Conservation (phyloP, 2,113 vertebrate species). For the Tachysurus fulvidraco region DNA sequence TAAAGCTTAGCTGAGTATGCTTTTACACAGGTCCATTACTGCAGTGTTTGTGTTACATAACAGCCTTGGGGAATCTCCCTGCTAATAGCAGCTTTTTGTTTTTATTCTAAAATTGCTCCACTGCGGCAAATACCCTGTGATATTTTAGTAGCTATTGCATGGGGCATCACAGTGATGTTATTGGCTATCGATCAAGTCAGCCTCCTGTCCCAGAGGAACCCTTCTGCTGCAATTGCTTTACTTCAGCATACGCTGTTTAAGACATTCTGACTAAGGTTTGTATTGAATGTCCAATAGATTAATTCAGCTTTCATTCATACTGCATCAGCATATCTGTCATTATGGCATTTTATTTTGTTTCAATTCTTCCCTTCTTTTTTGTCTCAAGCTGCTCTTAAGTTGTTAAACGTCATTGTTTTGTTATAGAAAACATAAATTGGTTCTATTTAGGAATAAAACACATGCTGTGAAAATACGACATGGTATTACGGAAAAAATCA, state of each 20-base stretch:
- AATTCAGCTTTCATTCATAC: not conserved
- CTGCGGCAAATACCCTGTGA: constrained; percentile 3
- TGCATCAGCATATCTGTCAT: not conserved
- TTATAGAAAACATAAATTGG: not conserved
- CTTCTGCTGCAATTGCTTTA: constrained; percentile 26
- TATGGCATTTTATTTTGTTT: not conserved
- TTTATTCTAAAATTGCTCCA: not conserved
- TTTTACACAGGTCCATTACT: not conserved
- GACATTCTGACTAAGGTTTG: not conserved
- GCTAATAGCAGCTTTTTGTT: not conserved
- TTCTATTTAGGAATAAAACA: not conserved
- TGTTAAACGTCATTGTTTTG: not conserved
- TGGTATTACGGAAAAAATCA: not conserved
- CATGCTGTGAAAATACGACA: not conserved
- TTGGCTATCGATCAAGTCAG: constrained; percentile 22
- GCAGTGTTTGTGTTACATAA: constrained; percentile 19
- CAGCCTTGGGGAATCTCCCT: not conserved
- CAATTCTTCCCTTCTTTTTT: not conserved
- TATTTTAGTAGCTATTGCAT: not conserved
- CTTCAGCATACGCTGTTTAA: not conserved
- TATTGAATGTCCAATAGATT: not conserved
- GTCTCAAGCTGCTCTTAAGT: not conserved
- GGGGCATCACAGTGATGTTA: not conserved
- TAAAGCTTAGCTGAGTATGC: not conserved
- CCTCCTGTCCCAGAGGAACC: not conserved